phyloP scores from a whole-genome alignment of 2,888 invertebrate genomes.

The Linyphia triangularis region DNA sequence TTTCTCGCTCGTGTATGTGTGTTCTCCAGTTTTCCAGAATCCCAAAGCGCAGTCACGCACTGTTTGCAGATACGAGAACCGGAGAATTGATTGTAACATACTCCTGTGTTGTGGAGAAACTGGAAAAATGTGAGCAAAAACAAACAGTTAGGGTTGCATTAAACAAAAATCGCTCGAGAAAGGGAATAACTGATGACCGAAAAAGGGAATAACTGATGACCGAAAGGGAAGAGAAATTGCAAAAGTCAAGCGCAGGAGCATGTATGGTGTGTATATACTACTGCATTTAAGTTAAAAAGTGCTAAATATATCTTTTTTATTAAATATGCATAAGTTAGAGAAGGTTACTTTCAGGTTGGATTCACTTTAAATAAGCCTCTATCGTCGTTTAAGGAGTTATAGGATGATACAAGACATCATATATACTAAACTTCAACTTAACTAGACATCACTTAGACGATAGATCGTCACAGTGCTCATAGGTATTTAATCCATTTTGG shows the following conservation, averaged over 20 bases:
- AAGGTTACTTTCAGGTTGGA: no score
- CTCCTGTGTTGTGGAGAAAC: not conserved
- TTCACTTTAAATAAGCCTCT: no score
- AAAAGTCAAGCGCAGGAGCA: slow-evolving; percentile 40
- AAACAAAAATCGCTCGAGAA: not conserved
- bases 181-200: slow-evolving; percentile 44
- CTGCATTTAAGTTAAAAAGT: no score
- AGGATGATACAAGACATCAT: no score
- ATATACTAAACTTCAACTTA: no score
- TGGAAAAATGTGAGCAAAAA: not conserved
- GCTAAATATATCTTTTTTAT: no score
- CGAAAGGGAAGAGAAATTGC: slow-evolving; percentile 19
- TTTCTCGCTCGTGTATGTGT: not conserved
- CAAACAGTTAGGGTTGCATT: not conserved
- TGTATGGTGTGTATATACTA: no score
- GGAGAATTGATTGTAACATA: slow-evolving; percentile 45
- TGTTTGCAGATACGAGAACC: not conserved
- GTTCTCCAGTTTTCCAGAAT: not conserved
- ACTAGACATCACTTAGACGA: no score
- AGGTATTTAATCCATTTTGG: no score
- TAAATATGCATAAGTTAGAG: no score
- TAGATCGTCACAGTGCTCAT: no score
- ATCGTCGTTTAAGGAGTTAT: no score
- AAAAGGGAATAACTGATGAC: slow-evolving; percentile 47
- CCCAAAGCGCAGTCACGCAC: slow-evolving; percentile 27